Base-by-base conservation (phyloP, 2,888 invertebrate genomes). In the Petrolisthes manimaculis region DNA sequence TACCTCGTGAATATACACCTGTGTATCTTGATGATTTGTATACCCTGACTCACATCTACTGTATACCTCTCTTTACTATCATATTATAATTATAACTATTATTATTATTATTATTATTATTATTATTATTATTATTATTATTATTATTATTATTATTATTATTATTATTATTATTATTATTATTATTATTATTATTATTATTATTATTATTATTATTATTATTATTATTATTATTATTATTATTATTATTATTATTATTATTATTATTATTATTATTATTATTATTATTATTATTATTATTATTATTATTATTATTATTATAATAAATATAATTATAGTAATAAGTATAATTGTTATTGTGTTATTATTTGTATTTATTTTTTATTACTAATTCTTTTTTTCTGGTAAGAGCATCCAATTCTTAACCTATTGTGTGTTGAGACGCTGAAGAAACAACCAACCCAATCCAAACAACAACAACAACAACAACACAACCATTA, bases 101-200 rank as follows among this genome's bases (percentile, higher is more conserved):
- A 80, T 61, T 24, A 75, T 24, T 75, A 55, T 83, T 83, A 55
- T 54, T 53, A 24, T 71, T 18, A 71, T 54, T 71, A 83, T 54
- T 51, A 71, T 83, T 51, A 78, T 61, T 78, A 67, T 67, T 61
- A 51, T 78, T 51, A 69, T 53, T 61, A 61, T 61, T 51, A 67
- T n/a, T 67, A 78, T 78, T 67, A 67, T 67, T 61, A 78, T 84
- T 67, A 51, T 61, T 56, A 24, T 84, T n/a, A 53, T 53, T 51
- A 71, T 74, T 8, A 61, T 83, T 55, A 8, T 14, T 37, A 74
- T 55, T 53, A 51, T 51, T 71, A 9, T 71, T 14, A 71, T 83
- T 24, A 71, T 53, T 74, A 83, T 51, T 51, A 71, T 37, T 56
- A 55, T 56, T 2, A 81, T 54, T 61, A 61, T 61, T 51, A 67